phyloP scores from a whole-genome alignment of 2,113 vertebrate species.

The Formicarius rufipectus region DNA sequence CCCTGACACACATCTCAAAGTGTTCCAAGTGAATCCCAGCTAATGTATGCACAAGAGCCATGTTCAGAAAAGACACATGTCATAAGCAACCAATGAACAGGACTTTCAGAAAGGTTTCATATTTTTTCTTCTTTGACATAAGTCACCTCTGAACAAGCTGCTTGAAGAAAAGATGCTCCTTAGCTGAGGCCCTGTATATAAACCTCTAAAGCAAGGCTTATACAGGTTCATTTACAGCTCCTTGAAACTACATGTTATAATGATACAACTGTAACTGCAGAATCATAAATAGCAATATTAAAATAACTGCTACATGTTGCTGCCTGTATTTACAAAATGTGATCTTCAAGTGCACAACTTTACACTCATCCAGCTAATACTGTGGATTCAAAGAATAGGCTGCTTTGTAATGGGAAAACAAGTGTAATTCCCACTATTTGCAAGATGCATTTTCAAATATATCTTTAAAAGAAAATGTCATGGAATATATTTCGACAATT shows the following conservation, averaged over 20 bases:
- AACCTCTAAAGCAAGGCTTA: background rate
- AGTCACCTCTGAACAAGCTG: background rate
- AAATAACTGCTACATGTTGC: background rate
- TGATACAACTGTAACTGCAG: background rate
- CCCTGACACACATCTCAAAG: background rate
- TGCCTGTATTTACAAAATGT: background rate
- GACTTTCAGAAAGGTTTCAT: background rate
- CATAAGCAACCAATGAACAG: background rate
- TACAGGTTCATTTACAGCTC: background rate
- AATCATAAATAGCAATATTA: background rate
- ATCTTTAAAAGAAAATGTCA: background rate
- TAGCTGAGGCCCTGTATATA: background rate
- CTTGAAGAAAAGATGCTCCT: background rate
- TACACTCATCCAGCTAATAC: background rate
- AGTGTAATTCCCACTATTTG: background rate
- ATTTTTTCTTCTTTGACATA: background rate
- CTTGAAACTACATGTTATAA: background rate
- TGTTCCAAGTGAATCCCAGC: background rate
- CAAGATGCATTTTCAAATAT: background rate
- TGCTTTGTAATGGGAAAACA: background rate
- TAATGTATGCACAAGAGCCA: background rate
- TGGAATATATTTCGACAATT: background rate
- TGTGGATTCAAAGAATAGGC: background rate
- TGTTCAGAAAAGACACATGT: background rate
- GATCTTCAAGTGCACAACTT: background rate